Evolutionary conservation across 2,888 invertebrate species (phyloP).

Genomic region (Aporophyla nigra): DNA sequence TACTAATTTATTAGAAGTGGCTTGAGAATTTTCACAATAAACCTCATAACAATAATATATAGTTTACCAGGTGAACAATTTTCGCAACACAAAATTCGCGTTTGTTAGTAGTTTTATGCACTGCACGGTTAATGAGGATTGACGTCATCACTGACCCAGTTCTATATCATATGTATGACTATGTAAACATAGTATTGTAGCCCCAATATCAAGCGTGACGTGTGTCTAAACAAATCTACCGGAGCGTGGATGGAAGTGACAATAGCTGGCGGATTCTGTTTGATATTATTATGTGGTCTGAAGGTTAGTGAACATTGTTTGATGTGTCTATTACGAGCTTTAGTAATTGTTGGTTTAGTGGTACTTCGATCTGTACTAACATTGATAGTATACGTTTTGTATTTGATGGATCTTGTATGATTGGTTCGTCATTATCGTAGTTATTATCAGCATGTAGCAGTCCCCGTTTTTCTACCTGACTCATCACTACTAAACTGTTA

Average conservation of each 20-base stretch:
- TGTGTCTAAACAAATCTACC: conserved; percentile 57
- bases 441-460: not conserved
- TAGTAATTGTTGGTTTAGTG: not conserved
- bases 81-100: conserved; percentile 36
- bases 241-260: conserved; percentile 47
- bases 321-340: conserved; percentile 1
- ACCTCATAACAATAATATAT: too few relatives aligned
- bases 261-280: conserved; percentile 44
- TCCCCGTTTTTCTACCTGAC: too few relatives aligned
- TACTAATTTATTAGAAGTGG: not conserved
- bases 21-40: not conserved
- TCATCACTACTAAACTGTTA: too few relatives aligned
- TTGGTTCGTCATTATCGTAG: not conserved
- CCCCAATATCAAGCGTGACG: conserved; percentile 60
- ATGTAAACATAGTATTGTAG: conserved; percentile 56
- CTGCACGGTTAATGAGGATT: conserved; percentile 57
- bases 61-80: conserved; percentile 1
- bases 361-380: not conserved
- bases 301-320: conserved; percentile 36
- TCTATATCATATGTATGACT: conserved; percentile 50
- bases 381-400: not conserved
- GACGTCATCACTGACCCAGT: conserved; percentile 68
- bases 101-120: conserved; percentile 44
- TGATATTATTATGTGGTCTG: conserved; percentile 24
- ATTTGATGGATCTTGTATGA: too few relatives aligned